Conservation (phyloP, 2,888 invertebrate genomes). For the Drosophila siamana region DNA sequence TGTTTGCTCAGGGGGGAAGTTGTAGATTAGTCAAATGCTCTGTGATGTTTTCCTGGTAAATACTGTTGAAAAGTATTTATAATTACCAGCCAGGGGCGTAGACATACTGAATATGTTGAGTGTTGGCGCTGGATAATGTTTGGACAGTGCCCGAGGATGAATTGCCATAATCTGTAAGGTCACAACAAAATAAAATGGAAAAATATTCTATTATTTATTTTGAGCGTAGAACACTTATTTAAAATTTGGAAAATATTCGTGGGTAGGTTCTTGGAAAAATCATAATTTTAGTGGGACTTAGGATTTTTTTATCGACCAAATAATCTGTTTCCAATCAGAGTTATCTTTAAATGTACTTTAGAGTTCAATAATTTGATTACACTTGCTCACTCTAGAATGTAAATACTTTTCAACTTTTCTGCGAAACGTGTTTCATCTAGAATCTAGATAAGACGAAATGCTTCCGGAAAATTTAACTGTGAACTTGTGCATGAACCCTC, state of each 20-base stretch:
- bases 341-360: neutral
- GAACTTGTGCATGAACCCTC: conserved; percentile 32
- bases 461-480: conserved; percentile 2
- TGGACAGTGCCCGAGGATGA: conserved; percentile 9
- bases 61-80: conserved; percentile 54
- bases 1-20: conserved; percentile 5
- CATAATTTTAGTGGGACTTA: no score
- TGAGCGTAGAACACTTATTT: neutral
- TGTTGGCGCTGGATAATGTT: conserved; percentile 19
- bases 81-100: conserved; percentile 51
- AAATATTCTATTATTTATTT: conserved; percentile 1
- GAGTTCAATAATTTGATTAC: conserved; percentile 3
- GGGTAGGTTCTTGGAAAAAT: neutral
- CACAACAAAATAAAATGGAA: neutral
- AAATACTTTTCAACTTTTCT: neutral
- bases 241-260: no score
- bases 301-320: neutral
- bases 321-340: neutral
- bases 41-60: conserved; percentile 62
- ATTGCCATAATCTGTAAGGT: conserved; percentile 2
- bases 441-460: neutral
- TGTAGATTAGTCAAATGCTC: conserved; percentile 55
- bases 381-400: neutral
- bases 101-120: conserved; percentile 34
- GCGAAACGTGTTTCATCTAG: neutral